phyloP scores from a whole-genome alignment of 2,888 invertebrate genomes.

The Polydrusus tereticollis region DNA sequence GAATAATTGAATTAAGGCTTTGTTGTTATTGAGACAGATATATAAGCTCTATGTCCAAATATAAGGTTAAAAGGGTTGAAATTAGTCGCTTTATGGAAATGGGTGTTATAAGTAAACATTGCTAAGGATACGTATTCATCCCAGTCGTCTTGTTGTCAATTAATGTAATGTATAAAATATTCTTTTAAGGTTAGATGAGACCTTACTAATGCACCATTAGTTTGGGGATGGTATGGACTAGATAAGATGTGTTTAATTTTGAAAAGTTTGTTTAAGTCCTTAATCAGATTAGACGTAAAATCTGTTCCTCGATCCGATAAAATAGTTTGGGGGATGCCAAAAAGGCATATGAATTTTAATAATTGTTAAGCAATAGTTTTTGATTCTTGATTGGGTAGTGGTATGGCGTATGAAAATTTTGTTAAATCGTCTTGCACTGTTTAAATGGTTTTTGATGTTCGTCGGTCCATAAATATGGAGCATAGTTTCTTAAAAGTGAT shows the following conservation, averaged over 20 bases:
- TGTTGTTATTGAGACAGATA: constrained; percentile 54
- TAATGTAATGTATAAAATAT: constrained; percentile 22
- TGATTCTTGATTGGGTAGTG: constrained; percentile 57
- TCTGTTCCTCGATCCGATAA: constrained; percentile 61
- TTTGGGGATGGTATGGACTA: constrained; percentile 58
- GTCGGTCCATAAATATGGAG: too few species aligned
- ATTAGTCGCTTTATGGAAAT: constrained; percentile 50
- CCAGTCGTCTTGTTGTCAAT: not conserved
- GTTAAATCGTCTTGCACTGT: constrained; percentile 52
- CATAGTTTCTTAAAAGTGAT: too few species aligned
- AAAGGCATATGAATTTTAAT: constrained; percentile 55
- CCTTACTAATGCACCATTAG: too few species aligned
- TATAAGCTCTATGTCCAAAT: constrained; percentile 52
- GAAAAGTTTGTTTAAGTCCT: constrained; percentile 56
- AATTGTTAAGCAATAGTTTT: constrained; percentile 57
- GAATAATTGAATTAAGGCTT: constrained; percentile 53
- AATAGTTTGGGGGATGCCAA: constrained; percentile 59
- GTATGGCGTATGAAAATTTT: constrained; percentile 47
- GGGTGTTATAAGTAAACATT: constrained; percentile 32
- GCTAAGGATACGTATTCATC: constrained; percentile 13
- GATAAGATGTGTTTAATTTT: constrained; percentile 57
- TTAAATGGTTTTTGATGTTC: too few species aligned
- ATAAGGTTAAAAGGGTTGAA: constrained; percentile 58
- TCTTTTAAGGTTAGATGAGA: too few species aligned
- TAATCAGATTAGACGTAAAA: constrained; percentile 55